Conservation (phyloP, 2,797 vertebrate genomes). For the Jordanella pulchra region DNA sequence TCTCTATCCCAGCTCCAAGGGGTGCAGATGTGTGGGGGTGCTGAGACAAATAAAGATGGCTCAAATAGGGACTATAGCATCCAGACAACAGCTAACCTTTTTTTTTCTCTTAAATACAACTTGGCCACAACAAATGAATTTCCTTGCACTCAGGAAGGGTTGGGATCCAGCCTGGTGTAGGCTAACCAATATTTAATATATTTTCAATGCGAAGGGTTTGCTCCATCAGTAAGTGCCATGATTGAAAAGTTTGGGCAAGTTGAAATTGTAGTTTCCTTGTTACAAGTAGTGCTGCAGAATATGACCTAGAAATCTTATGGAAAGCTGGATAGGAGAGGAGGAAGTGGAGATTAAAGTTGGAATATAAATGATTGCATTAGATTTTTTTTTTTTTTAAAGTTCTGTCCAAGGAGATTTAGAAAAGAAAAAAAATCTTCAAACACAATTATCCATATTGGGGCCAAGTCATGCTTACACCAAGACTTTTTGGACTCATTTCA, state of each 20-base stretch:
- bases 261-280: constrained; percentile 61
- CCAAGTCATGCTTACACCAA: constrained; percentile 31
- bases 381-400: constrained; percentile 10
- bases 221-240: constrained; percentile 49
- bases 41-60: constrained; percentile 63
- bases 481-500: constrained; percentile 32
- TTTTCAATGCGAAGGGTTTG: constrained; percentile 45
- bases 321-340: constrained; percentile 22
- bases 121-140: constrained; percentile 72
- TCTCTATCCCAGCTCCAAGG: constrained; percentile 63
- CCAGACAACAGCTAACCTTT: constrained; percentile 47
- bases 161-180: constrained; percentile 54
- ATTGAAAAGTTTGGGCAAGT: constrained; percentile 63
- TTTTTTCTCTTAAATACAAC: constrained; percentile 47
- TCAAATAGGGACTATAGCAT: constrained; percentile 48
- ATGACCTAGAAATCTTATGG: constrained; percentile 66
- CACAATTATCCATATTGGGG: constrained; percentile 23
- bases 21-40: constrained; percentile 65
- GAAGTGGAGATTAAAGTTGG: constrained; percentile 29
- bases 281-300: constrained; percentile 47
- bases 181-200: constrained; percentile 59
- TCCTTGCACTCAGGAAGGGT: constrained; percentile 46
- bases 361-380: constrained; percentile 30
- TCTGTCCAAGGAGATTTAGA: constrained; percentile 29
- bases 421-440: constrained; percentile 16